Evolutionary conservation across 2,797 vertebrate species (phyloP), one percentile per base, ranked within the genome.

Genomic region (Selene dorsalis): DNA sequence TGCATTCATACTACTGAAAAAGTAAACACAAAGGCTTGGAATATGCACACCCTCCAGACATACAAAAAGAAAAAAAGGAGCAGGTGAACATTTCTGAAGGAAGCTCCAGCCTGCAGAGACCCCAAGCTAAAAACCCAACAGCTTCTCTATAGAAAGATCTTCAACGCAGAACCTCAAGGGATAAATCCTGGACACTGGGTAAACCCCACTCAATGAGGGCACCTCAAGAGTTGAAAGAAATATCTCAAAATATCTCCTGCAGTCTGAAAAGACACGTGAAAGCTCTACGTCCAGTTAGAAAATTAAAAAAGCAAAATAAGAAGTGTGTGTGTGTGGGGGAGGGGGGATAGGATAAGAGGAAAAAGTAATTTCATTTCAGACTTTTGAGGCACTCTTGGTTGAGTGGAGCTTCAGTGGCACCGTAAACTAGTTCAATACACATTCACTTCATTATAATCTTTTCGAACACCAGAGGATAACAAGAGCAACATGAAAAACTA

Each of bases 81-180:
- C 83, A 91, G 88, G 87, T 79, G 85, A 87, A 84, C 38, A 87
- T 90, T 79, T 89, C 83, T 85, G 82, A 91, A 89, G 80, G 91
- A 93, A 89, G 91, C 92, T 93, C 91, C 89, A 93, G 86, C 90
- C 94, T 80, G 92, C 93, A 94, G 92, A 93, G 84, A 93, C 80
- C 86, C 84, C 84, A 86, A 91, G 80, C 80, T 91, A 88, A 89
- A 92, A 91, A 84, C 76, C 82, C 17, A 13, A 86, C 69, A 81
- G 72, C 62, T 87, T 79, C 70, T 85, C 63, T 69, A 76, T 50
- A 58, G 32, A 87, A 78, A 75, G 41, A 72, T 80, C 72, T 73
- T 84, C 56, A 76, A 67, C 2, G 2, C 22, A 79, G 52, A 80
- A 80, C 43, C 69, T 78, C 0, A 2, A 76, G 80, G 63, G 65